These are phyloP conservation scores for Urocynchramus pylzowi DNA, from an alignment of 2,113 vertebrate species.

Conservation along the genomic window DNA sequence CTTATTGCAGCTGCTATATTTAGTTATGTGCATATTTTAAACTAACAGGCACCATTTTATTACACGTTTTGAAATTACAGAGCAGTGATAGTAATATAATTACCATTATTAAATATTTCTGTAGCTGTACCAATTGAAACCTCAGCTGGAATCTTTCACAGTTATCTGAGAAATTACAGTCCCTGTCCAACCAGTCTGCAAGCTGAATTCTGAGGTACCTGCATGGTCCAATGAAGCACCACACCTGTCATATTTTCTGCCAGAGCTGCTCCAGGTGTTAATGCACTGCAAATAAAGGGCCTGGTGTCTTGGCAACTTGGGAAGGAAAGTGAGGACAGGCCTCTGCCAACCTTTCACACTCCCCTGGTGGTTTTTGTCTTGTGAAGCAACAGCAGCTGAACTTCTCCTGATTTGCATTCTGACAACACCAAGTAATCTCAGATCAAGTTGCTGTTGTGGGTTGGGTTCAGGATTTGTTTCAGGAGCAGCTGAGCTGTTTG, in stretches of 20 bases:
- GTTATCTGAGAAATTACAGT: background rate
- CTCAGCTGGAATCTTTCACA: background rate
- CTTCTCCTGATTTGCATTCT: background rate
- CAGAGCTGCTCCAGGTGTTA: background rate
- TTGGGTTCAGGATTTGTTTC: background rate
- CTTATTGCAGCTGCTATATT: background rate
- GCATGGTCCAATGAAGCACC: background rate
- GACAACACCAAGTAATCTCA: background rate
- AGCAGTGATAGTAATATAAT: background rate
- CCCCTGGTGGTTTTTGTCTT: background rate
- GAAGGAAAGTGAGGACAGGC: background rate
- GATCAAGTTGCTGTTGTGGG: rapidly evolving
- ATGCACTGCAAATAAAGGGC: background rate
- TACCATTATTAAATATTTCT: background rate
- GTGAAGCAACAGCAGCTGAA: background rate
- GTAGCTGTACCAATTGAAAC: background rate
- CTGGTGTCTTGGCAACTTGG: background rate
- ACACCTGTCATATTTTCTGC: background rate
- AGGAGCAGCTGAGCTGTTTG: background rate
- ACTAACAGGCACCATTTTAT: background rate
- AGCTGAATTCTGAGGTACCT: background rate
- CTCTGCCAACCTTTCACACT: background rate
- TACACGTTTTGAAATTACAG: background rate
- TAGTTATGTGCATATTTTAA: background rate
- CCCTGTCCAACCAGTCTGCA: background rate